Conservation (phyloP, 2,113 vertebrate species). For the Labrus mixtus region DNA sequence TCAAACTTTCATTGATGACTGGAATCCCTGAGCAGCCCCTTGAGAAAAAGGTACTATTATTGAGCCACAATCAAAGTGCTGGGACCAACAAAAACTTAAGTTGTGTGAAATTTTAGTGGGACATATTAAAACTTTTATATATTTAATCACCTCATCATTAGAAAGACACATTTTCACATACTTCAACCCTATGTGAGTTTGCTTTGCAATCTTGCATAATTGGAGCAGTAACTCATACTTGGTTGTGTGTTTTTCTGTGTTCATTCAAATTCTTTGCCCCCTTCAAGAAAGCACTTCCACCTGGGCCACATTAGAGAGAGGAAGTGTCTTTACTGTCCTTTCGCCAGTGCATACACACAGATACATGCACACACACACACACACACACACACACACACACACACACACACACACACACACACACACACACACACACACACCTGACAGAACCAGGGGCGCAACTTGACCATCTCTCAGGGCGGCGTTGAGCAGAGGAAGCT, state of each 20-base stretch:
- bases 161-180: too few relatives aligned
- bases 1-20: too few relatives aligned
- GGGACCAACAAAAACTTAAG: too few relatives aligned
- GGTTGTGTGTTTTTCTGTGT: neutral
- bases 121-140: too few relatives aligned
- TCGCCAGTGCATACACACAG: constrained; percentile 24
- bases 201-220: constrained; percentile 29
- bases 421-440: constrained; percentile 55
- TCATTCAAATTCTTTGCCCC: constrained; percentile 32
- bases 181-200: neutral
- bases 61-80: too few relatives aligned
- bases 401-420: constrained; percentile 45
- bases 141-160: too few relatives aligned
- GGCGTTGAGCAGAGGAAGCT: constrained; percentile 71
- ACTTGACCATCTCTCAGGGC: constrained; percentile 76
- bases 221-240: neutral
- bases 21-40: too few relatives aligned
- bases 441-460: constrained; percentile 49
- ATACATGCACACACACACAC: constrained; percentile 47
- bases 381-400: constrained; percentile 57
- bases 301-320: constrained; percentile 79
- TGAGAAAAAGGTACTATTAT: too few relatives aligned
- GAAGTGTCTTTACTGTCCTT: constrained; percentile 79
- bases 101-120: too few relatives aligned
- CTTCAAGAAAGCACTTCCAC: constrained; percentile 68